These are phyloP conservation scores for Mylabris sibirica DNA, from an alignment of 2,888 invertebrate species.

Conservation along the genomic window DNA sequence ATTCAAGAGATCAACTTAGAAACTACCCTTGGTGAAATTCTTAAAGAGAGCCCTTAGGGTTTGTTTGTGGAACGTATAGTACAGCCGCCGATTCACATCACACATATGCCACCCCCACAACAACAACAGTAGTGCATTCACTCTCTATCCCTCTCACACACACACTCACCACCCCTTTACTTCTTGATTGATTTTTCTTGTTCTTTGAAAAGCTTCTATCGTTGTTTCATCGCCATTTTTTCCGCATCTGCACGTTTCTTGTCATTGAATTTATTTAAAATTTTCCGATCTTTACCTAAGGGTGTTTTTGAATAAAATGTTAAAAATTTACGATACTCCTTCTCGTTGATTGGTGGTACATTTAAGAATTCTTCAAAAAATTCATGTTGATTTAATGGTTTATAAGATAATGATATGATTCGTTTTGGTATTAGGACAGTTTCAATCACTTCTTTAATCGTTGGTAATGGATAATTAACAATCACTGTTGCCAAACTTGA, in stretches of 20 bases:
- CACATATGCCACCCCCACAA: slow-evolving; percentile 44
- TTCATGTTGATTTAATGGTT: slow-evolving; percentile 65
- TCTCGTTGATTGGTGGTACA: slow-evolving; percentile 57
- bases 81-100: slow-evolving; percentile 56
- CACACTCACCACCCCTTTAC: slow-evolving; percentile 22
- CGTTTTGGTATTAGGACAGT: slow-evolving; percentile 63
- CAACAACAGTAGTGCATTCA: slow-evolving; percentile 25
- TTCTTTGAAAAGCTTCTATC: too few relatives aligned
- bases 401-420: slow-evolving; percentile 63
- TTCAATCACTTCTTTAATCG: slow-evolving; percentile 62
- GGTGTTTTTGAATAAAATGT: slow-evolving; percentile 63
- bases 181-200: slow-evolving; percentile 38
- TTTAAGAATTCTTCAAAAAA: slow-evolving; percentile 62
- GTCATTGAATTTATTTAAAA: slow-evolving; percentile 53
- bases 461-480: slow-evolving; percentile 65
- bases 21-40: slow-evolving; percentile 35
- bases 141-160: too few relatives aligned
- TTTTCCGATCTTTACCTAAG: slow-evolving; percentile 52
- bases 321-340: slow-evolving; percentile 62
- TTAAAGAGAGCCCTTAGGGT: slow-evolving; percentile 43
- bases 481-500: slow-evolving; percentile 66
- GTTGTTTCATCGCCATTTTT: slow-evolving; percentile 22
- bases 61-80: slow-evolving; percentile 51
- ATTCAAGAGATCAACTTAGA: slow-evolving; percentile 6
- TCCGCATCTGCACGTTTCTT: slow-evolving; percentile 46